These are phyloP conservation scores for Egretta garzetta DNA, from an alignment of 2,113 vertebrate species.

Conservation along the genomic window DNA sequence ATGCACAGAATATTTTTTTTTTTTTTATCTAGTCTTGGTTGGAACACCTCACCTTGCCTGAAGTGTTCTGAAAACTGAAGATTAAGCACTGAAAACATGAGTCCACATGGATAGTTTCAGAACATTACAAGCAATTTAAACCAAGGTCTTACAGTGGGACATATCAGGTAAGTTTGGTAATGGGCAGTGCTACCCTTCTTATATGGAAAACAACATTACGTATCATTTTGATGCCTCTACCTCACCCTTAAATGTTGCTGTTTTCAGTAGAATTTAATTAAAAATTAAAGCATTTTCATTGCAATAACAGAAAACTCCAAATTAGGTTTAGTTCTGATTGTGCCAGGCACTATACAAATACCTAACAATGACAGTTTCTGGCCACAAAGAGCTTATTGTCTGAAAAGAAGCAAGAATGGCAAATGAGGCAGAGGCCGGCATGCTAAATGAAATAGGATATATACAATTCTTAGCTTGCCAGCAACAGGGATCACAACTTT, in stretches of 20 bases:
- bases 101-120: background rate
- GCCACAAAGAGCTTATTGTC: conserved; percentile 11
- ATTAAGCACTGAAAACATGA: background rate
- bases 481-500: background rate
- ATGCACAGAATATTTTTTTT: background rate
- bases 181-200: background rate
- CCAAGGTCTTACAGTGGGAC: background rate
- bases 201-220: background rate
- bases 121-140: background rate
- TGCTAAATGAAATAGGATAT: background rate
- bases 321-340: background rate
- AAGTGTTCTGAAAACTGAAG: background rate
- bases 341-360: conserved; percentile 53
- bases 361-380: conserved; percentile 24
- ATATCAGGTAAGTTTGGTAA: background rate
- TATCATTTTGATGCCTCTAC: background rate
- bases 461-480: background rate
- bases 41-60: background rate
- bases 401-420: background rate
- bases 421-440: background rate
- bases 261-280: background rate
- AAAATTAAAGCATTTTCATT: background rate
- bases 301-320: background rate
- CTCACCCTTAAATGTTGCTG: background rate
- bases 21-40: background rate